These are phyloP conservation scores for Drosophila ohnishii DNA, from an alignment of 1,140 invertebrate genomes.

Conservation along the genomic window DNA sequence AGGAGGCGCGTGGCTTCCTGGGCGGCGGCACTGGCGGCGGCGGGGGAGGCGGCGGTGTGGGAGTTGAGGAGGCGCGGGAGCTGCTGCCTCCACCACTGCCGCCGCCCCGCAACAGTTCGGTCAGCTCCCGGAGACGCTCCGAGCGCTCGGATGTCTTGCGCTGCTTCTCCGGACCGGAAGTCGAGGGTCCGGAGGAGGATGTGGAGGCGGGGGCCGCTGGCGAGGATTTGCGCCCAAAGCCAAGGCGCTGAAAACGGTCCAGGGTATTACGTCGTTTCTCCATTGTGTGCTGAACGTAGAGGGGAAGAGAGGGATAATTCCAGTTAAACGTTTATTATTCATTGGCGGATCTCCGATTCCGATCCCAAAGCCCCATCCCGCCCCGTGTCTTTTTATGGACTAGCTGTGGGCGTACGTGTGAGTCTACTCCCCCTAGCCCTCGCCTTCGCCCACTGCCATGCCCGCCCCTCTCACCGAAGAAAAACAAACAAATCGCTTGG, in stretches of 20 bases:
- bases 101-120: conserved; percentile 87
- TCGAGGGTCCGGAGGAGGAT: conserved; percentile 12
- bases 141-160: conserved; percentile 84
- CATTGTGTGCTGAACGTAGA: conserved; percentile 66
- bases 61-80: conserved; percentile 76
- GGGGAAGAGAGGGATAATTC: conserved; percentile 24
- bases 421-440: not conserved
- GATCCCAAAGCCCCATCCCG: conserved; percentile 9
- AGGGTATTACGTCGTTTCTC: conserved; percentile 85
- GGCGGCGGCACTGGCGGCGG: conserved; percentile 74
- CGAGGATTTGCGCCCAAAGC: conserved; percentile 86
- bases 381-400: conserved; percentile 51
- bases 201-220: conserved; percentile 79
- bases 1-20: conserved; percentile 60
- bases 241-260: conserved; percentile 90
- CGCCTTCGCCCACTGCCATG: not conserved
- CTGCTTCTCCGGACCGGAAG: conserved; percentile 65
- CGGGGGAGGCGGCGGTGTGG: conserved; percentile 81
- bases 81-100: conserved; percentile 75
- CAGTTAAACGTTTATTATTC: conserved; percentile 47
- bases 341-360: conserved; percentile 25
- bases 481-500: conserved; percentile 54
- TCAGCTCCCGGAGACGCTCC: conserved; percentile 89
- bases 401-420: conserved; percentile 42
- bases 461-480: conserved; percentile 19